phyloP scores from a whole-genome alignment of 1,140 invertebrate genomes.

The Nephotettix cincticeps region DNA sequence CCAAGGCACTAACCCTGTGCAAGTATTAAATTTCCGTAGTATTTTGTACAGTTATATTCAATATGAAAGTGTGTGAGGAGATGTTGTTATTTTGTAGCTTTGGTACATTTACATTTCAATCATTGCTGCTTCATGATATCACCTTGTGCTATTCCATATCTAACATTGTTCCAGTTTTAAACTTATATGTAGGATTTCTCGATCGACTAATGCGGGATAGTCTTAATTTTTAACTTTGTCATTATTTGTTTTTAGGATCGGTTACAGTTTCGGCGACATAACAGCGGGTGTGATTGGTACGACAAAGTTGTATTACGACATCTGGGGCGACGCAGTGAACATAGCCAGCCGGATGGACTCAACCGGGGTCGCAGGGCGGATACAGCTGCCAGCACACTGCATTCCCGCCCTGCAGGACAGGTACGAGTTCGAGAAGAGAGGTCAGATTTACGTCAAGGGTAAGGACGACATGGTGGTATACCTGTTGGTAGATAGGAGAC shows the following conservation, averaged over 20 bases:
- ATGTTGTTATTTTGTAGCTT: too few species aligned
- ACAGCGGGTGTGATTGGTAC: constrained; percentile 94
- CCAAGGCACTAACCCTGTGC: too few species aligned
- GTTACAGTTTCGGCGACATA: constrained; percentile 75
- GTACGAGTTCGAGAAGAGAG: constrained; percentile 80
- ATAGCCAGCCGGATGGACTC: constrained; percentile 96
- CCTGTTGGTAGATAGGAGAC: constrained; percentile 52
- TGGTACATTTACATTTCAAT: too few species aligned
- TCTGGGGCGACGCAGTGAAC: constrained; percentile 98
- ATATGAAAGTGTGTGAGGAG: too few species aligned
- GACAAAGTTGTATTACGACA: constrained; percentile 94
- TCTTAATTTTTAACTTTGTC: too few species aligned
- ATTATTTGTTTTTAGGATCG: constrained; percentile 49
- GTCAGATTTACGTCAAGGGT: constrained; percentile 90
- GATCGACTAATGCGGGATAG: too few species aligned
- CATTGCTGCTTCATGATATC: too few species aligned
- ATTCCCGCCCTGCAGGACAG: constrained; percentile 59
- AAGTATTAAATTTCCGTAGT: too few species aligned
- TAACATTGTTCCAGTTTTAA: too few species aligned
- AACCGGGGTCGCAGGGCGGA: constrained; percentile 79
- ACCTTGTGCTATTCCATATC: too few species aligned
- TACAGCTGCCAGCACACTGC: constrained; percentile 81
- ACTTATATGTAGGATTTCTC: too few species aligned
- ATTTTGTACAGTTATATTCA: too few species aligned
- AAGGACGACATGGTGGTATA: constrained; percentile 94